Evolutionary conservation across 2,113 vertebrate species (phyloP), one percentile per base, ranked within the genome.

Genomic region (Salvelinus namaycush): DNA sequence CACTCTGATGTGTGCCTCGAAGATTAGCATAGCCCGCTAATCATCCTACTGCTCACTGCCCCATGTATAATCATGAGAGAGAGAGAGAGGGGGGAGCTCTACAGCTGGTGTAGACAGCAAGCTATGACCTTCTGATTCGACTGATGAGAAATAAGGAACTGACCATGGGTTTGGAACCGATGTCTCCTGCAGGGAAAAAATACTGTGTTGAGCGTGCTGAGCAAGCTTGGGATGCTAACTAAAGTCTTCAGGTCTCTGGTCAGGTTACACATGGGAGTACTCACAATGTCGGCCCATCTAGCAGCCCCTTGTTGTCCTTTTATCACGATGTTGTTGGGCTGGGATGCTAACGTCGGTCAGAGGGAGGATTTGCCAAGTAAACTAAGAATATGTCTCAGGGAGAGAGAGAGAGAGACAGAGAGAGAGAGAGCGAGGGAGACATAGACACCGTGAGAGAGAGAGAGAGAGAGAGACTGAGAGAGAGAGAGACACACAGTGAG

Each of bases 1-100:
- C 86, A 89, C 86, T 83, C 88, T 87, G 88, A 89, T 84, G 67
- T 20, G 14, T 34, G 11, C 4, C 26, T 24, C 0, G 67, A 29
- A 16, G 18, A 68, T 68, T 68, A 34, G 67, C 67, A 18, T 39
- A 88, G 88, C 88, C 86, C 90, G 87, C 89, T 90, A 92, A 91
- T 92, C 84, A 87, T 89, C 83, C 78, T 86, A 87, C 87, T 87
- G 26, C 27, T 29, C 88, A 87, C 88, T 83, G 81, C 83, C 80
- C 85, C 84, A 89, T 92, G 88, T 92, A 89, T 89, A 90, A 92
- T 90, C 88, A 89, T 88, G 39, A 44, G 39, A 44, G 2, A 44
- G 34, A 39, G 34, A 39, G 39, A 44, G 39, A 11, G 39, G 39
- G 39, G 39, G 39, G 39, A 44, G 39, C 39, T 44, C 8, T 44